Conservation (phyloP, 2,797 vertebrate species). For the Molossus molossus region DNA sequence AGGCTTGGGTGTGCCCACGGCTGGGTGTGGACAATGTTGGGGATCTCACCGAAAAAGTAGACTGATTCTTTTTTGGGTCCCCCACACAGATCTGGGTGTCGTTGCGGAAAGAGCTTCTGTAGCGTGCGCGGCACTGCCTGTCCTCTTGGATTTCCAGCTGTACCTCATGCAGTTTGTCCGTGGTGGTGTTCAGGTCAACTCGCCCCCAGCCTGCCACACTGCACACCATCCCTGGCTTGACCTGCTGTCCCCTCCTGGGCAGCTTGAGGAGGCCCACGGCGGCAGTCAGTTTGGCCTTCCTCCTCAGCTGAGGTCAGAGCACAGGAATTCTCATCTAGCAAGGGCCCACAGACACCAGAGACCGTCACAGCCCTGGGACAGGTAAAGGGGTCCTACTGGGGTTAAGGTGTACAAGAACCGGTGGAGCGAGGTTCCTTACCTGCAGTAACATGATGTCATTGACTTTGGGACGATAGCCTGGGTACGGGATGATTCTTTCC, state of each 20-base stretch:
- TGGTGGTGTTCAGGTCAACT: accelerated
- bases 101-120: accelerated
- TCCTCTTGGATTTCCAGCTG: background rate
- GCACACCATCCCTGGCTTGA: background rate
- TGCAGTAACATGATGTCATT: constrained; percentile 52
- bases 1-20: background rate
- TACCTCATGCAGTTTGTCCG: accelerated
- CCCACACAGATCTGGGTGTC: background rate
- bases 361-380: background rate
- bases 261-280: background rate
- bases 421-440: background rate
- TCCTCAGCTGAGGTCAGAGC: background rate
- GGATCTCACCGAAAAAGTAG: background rate
- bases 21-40: too few species aligned
- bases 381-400: background rate
- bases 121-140: accelerated
- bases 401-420: too few species aligned
- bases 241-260: accelerated
- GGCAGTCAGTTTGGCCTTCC: accelerated
- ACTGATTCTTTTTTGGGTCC: background rate
- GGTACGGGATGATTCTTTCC: background rate
- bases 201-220: background rate
- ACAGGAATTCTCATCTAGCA: background rate
- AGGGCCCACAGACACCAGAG: too few species aligned
- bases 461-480: accelerated